A percentile compares a stretch with the other conserved stretches of the same genome.
phyloP scores from a whole-genome alignment of 2,888 invertebrate species.

The Linnaemya vulpina region DNA sequence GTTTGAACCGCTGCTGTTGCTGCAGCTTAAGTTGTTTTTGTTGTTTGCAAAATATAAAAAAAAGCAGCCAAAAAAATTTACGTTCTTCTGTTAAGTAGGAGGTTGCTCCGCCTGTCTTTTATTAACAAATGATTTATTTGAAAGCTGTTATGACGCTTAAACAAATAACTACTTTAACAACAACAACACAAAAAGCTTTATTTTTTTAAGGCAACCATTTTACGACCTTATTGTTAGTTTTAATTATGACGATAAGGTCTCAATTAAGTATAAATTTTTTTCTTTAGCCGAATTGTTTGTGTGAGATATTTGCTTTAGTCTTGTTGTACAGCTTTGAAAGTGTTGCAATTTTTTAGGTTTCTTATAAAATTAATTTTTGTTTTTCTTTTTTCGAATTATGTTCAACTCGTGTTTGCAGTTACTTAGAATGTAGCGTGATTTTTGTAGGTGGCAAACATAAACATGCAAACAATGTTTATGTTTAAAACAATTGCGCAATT shows the following conservation, averaged over 20 bases:
- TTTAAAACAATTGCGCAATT: slow-evolving; percentile 61
- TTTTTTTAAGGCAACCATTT: slow-evolving; percentile 25
- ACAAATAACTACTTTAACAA: slow-evolving; percentile 43
- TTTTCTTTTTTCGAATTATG: slow-evolving; percentile 14
- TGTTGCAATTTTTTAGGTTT: slow-evolving; percentile 24
- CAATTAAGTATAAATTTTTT: slow-evolving; percentile 68
- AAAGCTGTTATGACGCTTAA: slow-evolving; percentile 56
- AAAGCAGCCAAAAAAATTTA: slow-evolving; percentile 40
- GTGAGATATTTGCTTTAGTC: slow-evolving; percentile 2
- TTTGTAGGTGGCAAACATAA: slow-evolving; percentile 67
- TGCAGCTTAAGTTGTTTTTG: slow-evolving; percentile 39
- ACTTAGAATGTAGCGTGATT: slow-evolving; percentile 54
- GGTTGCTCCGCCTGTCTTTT: slow-evolving; percentile 42
- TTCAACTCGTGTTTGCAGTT: slow-evolving; percentile 55
- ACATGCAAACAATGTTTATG: slow-evolving; percentile 51
- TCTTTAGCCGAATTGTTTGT: slow-evolving; percentile 6
- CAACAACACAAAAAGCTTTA: slow-evolving; percentile 47
- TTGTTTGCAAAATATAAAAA: slow-evolving; percentile 29
- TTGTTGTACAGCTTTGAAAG: slow-evolving; percentile 1
- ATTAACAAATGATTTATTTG: slow-evolving; percentile 63
- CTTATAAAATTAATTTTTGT: neutral
- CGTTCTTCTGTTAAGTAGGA: slow-evolving; percentile 68
- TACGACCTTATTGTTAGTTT: slow-evolving; percentile 67
- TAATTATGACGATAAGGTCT: slow-evolving; percentile 74
- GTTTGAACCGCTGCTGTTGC: slow-evolving; percentile 31